phyloP scores from a whole-genome alignment of 2,113 vertebrate species.

The Danionella cerebrum region DNA sequence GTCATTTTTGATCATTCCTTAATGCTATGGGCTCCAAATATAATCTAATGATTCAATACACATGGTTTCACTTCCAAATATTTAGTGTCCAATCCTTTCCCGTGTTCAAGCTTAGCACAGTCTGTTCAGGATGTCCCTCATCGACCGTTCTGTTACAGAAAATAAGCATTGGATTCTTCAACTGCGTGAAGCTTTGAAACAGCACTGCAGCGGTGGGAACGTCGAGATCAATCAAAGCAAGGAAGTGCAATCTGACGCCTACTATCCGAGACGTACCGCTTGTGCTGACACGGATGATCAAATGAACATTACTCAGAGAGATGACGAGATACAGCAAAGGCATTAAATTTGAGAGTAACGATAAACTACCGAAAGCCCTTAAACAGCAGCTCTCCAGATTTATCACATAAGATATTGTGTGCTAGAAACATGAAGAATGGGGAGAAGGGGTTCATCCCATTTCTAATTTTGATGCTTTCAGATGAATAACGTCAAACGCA shows the following conservation, averaged over 20 bases:
- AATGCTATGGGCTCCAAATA: too few species aligned
- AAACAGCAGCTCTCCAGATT: conserved; percentile 15
- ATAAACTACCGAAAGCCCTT: not conserved
- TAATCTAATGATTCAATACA: too few species aligned
- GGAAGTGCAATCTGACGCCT: not conserved
- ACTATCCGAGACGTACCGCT: not conserved
- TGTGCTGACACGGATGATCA: not conserved
- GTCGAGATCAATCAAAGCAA: conserved; percentile 3
- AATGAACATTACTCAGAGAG: conserved; percentile 39
- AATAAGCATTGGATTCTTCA: not conserved
- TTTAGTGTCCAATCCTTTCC: too few species aligned
- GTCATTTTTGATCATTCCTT: too few species aligned
- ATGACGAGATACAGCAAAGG: conserved; percentile 21
- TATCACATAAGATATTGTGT: not conserved
- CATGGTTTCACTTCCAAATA: too few species aligned
- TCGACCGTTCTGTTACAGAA: not conserved
- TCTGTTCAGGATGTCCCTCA: not conserved
- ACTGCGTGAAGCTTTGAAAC: not conserved
- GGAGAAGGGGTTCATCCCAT: too few species aligned
- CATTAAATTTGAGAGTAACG: conserved; percentile 13
- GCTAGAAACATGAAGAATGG: not conserved
- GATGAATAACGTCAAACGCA: too few species aligned
- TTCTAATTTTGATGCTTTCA: too few species aligned
- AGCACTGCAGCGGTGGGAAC: not conserved
- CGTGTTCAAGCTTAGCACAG: too few species aligned